Evolutionary conservation across 2,888 invertebrate genomes (phyloP).

Genomic region (Tachina grossa): DNA sequence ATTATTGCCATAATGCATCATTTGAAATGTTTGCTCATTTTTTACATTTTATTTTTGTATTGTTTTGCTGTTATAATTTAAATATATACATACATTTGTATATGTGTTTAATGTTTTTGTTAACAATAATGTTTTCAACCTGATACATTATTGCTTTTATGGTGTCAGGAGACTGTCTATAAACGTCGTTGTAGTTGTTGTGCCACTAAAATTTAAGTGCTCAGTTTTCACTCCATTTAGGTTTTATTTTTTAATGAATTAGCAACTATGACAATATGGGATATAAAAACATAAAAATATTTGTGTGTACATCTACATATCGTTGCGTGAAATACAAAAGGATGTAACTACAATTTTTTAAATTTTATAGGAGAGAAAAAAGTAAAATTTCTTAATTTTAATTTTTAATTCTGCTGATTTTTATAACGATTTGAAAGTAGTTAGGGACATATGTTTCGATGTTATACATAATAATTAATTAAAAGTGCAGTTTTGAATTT

Average conservation of each 20-base stretch:
- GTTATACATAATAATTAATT: no score
- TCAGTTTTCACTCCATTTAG: constrained; percentile 59
- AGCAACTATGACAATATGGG: constrained; percentile 10
- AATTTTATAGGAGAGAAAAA: no score
- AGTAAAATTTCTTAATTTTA: no score
- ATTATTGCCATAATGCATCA: constrained; percentile 46
- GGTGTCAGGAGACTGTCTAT: constrained; percentile 24
- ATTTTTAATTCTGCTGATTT: no score
- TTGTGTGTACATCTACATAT: no score
- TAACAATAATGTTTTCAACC: constrained; percentile 50
- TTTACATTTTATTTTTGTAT: neutral
- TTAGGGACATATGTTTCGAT: no score
- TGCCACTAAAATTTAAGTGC: constrained; percentile 17
- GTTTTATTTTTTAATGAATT: constrained; percentile 56
- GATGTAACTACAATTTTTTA: no score
- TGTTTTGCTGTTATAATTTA: neutral
- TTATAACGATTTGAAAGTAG: no score
- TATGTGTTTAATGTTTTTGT: constrained; percentile 1
- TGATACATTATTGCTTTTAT: constrained; percentile 51
- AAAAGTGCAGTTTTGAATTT: no score
- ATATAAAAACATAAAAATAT: neutral
- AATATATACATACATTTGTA: neutral
- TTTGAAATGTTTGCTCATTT: constrained; percentile 4
- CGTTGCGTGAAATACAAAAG: no score
- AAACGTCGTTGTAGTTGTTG: neutral